Conservation (phyloP, 2,888 invertebrate species). For the Oxytorus armatus region DNA sequence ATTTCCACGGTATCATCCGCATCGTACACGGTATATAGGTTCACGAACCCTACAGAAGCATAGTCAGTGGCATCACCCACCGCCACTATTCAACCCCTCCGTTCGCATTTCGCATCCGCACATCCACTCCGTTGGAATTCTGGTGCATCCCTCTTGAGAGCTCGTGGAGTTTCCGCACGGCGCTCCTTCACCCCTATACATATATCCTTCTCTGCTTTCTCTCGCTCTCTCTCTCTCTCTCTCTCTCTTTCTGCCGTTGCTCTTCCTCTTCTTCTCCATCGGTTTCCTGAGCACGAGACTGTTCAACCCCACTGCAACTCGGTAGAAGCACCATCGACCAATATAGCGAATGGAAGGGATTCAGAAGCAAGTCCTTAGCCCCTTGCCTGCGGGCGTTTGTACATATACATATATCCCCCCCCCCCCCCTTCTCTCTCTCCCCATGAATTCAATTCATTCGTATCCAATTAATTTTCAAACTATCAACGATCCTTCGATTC, state of each 20-base stretch:
- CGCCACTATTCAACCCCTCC: constrained; percentile 42
- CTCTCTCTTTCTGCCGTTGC: constrained; percentile 15
- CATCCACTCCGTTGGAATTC: constrained; percentile 57
- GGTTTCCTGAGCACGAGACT: constrained; percentile 18
- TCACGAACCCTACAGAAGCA: constrained; percentile 39
- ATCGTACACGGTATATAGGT: constrained; percentile 33
- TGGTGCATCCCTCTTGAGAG: constrained; percentile 56
- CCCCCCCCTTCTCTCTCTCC: constrained; percentile 31
- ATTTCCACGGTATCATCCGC: constrained; percentile 2
- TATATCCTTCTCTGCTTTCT: background rate
- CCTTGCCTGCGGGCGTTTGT: constrained; percentile 27
- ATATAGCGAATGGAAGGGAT: constrained; percentile 17
- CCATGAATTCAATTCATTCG: constrained; percentile 65
- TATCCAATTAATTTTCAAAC: constrained; percentile 68
- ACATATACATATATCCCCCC: background rate
- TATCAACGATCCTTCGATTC: constrained; percentile 66
- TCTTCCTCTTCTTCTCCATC: constrained; percentile 48
- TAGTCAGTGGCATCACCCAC: constrained; percentile 17
- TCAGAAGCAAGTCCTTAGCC: constrained; percentile 25
- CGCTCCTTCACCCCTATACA: constrained; percentile 15
- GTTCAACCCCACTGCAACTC: constrained; percentile 15
- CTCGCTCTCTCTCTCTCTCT: constrained; percentile 12
- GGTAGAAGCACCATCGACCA: constrained; percentile 32
- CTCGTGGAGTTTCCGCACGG: constrained; percentile 55
- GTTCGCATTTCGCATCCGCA: constrained; percentile 34